Percentiles rank a stretch among this genome's conserved stretches.
phyloP scores from a whole-genome alignment of 2,888 invertebrate genomes.

The Drosophila flavopinicola region DNA sequence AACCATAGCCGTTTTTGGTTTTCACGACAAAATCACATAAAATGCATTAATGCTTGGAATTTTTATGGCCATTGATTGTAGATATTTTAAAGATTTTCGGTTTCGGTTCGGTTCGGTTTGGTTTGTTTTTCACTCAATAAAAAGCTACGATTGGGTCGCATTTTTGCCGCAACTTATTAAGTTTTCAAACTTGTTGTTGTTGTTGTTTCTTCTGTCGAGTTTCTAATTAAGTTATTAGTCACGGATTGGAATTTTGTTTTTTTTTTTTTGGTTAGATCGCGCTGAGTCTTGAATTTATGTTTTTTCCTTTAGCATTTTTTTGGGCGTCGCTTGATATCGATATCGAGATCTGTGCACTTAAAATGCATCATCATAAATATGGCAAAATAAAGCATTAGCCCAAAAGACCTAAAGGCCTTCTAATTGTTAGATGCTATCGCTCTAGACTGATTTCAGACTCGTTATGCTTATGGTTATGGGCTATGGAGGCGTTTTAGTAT shows the following conservation, averaged over 20 bases:
- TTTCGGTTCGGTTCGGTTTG: slow-evolving; percentile 20
- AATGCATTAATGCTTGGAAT: slow-evolving; percentile 73
- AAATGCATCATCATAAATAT: slow-evolving; percentile 74
- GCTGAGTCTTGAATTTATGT: slow-evolving; percentile 35
- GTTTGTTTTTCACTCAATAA: slow-evolving; percentile 77
- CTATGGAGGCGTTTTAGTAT: slow-evolving; percentile 40
- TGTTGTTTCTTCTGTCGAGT: slow-evolving; percentile 37
- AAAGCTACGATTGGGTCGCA: slow-evolving; percentile 57
- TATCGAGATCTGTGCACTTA: slow-evolving; percentile 50
- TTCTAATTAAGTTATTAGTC: slow-evolving; percentile 82
- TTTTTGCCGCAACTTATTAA: slow-evolving; percentile 70
- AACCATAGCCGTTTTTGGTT: slow-evolving; percentile 32
- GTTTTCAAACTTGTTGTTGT: slow-evolving; percentile 46
- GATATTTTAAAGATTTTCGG: slow-evolving; percentile 59
- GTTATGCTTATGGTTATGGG: slow-evolving; percentile 36
- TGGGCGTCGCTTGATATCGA: slow-evolving; percentile 53
- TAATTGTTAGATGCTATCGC: slow-evolving; percentile 57
- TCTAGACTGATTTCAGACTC: slow-evolving; percentile 34
- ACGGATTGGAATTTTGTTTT: slow-evolving; percentile 64
- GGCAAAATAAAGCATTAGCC: slow-evolving; percentile 62
- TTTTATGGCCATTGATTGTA: slow-evolving; percentile 59
- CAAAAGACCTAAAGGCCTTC: slow-evolving; percentile 46
- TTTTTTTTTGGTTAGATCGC: slow-evolving; percentile 32
- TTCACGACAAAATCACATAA: slow-evolving; percentile 44
- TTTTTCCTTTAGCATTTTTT: slow-evolving; percentile 16